Base-by-base conservation (phyloP, 1,140 invertebrate genomes). In the Drosophila littoralis region DNA sequence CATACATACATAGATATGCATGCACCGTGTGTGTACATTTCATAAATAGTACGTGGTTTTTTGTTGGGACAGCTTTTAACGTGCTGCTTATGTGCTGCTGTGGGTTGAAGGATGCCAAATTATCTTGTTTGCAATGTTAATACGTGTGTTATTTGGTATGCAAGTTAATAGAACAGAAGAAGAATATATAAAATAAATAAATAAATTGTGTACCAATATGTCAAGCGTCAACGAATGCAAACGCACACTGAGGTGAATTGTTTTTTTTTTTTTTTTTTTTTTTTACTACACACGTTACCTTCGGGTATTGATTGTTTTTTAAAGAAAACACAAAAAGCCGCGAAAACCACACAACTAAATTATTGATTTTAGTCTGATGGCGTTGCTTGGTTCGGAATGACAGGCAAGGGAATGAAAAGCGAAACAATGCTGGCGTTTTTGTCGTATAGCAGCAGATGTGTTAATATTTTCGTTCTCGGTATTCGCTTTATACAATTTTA, bases 231-330 rank as follows among this genome's bases (percentile, higher is more conserved):
- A 86, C 76, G 79, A 86, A 88, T 74, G 82, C 81, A 85, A 84
- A 84, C 79, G 83, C 79, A 86, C 82, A 86, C 82, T 88, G 79
- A 83, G 72, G 59, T 86, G 82, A 78, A 79, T 81, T 78, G 63
- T 81, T 81, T 72, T 28, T 28, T 28, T 28, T 28, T 28, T 28
- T 28, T 55, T 58, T 71, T 22, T 33, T 22, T 59, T 69, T 51
- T 51, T 65, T 63, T 69, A 52, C 84, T 86, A 83, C 83, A 86
- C 83, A 86, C 83, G 83, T 86, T 86, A 86, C 83, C 83, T 86
- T 86, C 83, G 83, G 83, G 83, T 86, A 86, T 86, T 86, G 83
- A 86, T 86, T 86, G 84, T 88, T 75, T 88, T 88, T 88, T 71
- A 88, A 88, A 70, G 66, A 83, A 85, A 86, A 88, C 83, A 76